Conservation (phyloP, 2,113 vertebrate species). For the Fregata magnificens region DNA sequence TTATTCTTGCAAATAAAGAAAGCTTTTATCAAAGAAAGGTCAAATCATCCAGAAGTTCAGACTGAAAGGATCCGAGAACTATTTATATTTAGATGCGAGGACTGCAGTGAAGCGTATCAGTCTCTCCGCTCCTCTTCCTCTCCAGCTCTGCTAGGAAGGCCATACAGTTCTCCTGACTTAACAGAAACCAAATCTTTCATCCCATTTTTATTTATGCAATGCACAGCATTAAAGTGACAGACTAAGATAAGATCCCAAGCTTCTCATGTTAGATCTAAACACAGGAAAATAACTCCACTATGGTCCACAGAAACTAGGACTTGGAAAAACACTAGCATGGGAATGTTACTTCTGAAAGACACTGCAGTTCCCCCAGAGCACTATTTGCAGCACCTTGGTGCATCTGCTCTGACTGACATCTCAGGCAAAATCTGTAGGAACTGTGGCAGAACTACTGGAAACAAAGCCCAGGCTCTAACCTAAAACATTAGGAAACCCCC, state of each 20-base stretch:
- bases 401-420: neutral
- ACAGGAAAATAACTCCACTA: neutral
- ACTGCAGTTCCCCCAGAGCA: neutral
- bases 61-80: neutral
- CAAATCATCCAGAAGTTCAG: conserved; percentile 18
- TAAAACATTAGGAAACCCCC: neutral
- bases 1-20: conserved; percentile 8
- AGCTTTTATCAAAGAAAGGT: conserved; percentile 46
- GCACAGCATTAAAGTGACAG: neutral
- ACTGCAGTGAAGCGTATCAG: neutral
- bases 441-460: neutral
- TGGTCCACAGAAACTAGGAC: neutral
- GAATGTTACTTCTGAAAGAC: neutral
- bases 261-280: neutral
- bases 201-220: neutral
- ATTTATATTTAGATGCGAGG: neutral
- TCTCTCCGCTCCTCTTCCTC: neutral
- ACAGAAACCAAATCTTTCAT: neutral
- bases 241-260: neutral
- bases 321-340: neutral
- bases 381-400: neutral
- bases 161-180: neutral
- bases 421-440: neutral
- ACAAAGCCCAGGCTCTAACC: neutral
- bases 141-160: neutral